These are phyloP conservation scores for Garra rufa DNA, from an alignment of 2,113 vertebrate genomes.

Conservation along the genomic window DNA sequence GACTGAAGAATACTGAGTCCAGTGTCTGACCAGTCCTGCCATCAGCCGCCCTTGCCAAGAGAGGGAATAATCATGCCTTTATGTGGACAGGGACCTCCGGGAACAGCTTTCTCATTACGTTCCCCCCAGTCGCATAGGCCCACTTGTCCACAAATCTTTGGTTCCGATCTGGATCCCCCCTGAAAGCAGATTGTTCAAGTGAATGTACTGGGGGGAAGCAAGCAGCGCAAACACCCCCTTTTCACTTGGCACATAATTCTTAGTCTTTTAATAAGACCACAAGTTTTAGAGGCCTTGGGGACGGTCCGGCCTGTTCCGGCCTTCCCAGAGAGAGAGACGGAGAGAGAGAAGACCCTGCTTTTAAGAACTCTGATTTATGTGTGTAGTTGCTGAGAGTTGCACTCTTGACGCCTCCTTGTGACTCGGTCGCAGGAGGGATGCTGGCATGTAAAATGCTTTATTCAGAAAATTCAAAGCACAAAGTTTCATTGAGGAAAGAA, in stretches of 20 bases:
- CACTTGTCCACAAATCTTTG: slow-evolving; percentile 44
- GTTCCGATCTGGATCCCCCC: slow-evolving; percentile 14
- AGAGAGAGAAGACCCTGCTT: background rate
- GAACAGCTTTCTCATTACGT: slow-evolving; percentile 71
- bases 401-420: background rate
- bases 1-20: slow-evolving; percentile 70
- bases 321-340: slow-evolving; percentile 5
- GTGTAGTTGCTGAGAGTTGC: background rate
- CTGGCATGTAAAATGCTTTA: background rate
- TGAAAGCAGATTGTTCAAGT: slow-evolving; percentile 17
- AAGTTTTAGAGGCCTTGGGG: slow-evolving; percentile 10
- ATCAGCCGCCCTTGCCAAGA: slow-evolving; percentile 66
- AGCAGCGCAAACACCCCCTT: background rate
- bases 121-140: slow-evolving; percentile 48
- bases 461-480: background rate
- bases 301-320: background rate
- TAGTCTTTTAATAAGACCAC: slow-evolving; percentile 17
- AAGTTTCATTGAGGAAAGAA: background rate
- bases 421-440: slow-evolving; percentile 8
- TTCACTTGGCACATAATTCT: slow-evolving; percentile 28
- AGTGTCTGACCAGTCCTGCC: slow-evolving; percentile 67
- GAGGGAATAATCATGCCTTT: slow-evolving; percentile 73
- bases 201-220: slow-evolving; percentile 15
- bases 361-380: slow-evolving; percentile 40
- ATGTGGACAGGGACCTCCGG: slow-evolving; percentile 68